Percentiles rank a stretch among this genome's conserved stretches.
Evolutionary conservation across 2,113 vertebrate genomes (phyloP).

Genomic region (Alectura lathami): DNA sequence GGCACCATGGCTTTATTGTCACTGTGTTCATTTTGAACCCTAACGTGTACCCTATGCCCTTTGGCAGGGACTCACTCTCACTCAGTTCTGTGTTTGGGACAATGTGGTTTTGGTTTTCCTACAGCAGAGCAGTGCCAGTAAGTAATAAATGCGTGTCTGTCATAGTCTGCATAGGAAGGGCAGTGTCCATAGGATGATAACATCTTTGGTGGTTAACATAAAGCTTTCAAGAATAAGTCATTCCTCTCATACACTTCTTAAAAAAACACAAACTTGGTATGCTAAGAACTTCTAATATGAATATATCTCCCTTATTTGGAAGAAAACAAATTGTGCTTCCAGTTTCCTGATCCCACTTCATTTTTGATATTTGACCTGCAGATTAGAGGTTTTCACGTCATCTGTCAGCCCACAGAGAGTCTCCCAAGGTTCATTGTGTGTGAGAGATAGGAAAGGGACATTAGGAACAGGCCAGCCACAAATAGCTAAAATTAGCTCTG

Average conservation of each 20-base stretch:
- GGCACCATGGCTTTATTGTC: not conserved
- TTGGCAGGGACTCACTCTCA: not conserved
- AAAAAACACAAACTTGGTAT: slow-evolving; percentile 2
- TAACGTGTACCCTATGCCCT: not conserved
- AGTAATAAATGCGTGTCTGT: not conserved
- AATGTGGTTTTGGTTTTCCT: slow-evolving; percentile 22
- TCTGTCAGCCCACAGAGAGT: slow-evolving; percentile 51
- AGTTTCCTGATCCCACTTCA: slow-evolving; percentile 53
- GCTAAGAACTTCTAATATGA: slow-evolving; percentile 16
- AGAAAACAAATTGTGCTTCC: slow-evolving; percentile 29
- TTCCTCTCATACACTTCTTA: not conserved
- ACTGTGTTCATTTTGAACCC: not conserved
- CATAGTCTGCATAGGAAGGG: slow-evolving; percentile 9
- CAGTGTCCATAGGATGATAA: slow-evolving; percentile 18
- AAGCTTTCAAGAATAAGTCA: slow-evolving; percentile 31
- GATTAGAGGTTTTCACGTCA: slow-evolving; percentile 37
- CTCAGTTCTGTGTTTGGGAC: not conserved
- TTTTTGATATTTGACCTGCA: slow-evolving; percentile 43
- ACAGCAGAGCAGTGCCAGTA: not conserved
- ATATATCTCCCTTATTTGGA: slow-evolving; percentile 62
- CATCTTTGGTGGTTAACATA: slow-evolving; percentile 10
- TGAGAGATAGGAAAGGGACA: slow-evolving; percentile 65
- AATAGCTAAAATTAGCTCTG: slow-evolving; percentile 78
- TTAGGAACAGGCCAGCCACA: slow-evolving; percentile 56
- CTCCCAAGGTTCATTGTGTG: slow-evolving; percentile 44